Conservation (phyloP, 2,797 vertebrate genomes). For the Neosalanx taihuensis region DNA sequence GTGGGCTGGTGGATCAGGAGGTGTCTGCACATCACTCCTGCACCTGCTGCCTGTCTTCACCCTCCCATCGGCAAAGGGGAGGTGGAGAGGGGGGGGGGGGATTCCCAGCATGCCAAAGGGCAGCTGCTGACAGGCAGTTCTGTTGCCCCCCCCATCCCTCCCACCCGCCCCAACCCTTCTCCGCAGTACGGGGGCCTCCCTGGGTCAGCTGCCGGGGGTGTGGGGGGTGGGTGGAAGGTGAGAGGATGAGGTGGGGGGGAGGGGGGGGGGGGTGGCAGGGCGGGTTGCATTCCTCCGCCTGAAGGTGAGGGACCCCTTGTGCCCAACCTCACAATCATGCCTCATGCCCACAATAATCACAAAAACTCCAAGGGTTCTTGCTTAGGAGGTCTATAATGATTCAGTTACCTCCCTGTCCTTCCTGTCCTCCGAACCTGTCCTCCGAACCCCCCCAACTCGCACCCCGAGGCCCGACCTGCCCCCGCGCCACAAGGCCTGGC, state of each 20-base stretch:
- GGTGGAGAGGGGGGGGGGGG: slow-evolving; percentile 21
- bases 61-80: slow-evolving; percentile 34
- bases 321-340: slow-evolving; percentile 66
- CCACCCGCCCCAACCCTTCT: slow-evolving; percentile 10
- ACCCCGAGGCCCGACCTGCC: slow-evolving; percentile 39
- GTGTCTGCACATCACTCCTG: slow-evolving; percentile 49
- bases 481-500: slow-evolving; percentile 21
- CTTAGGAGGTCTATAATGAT: slow-evolving; percentile 58
- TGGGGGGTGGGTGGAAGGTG: slow-evolving; percentile 57
- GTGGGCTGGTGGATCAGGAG: slow-evolving; percentile 56
- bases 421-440: slow-evolving; percentile 44
- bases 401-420: slow-evolving; percentile 53
- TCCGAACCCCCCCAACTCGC: slow-evolving; percentile 33
- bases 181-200: slow-evolving; percentile 52
- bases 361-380: slow-evolving; percentile 55
- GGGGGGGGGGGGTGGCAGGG: slow-evolving; percentile 20
- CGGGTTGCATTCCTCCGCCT: slow-evolving; percentile 58
- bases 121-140: slow-evolving; percentile 75
- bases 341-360: slow-evolving; percentile 62
- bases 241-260: slow-evolving; percentile 18
- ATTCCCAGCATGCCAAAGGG: slow-evolving; percentile 76
- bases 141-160: slow-evolving; percentile 16
- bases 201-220: slow-evolving; percentile 66
- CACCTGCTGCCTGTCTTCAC: slow-evolving; percentile 78
- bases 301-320: slow-evolving; percentile 52